phyloP scores from a whole-genome alignment of 2,113 vertebrate species.

The Siphamia tubifer region DNA sequence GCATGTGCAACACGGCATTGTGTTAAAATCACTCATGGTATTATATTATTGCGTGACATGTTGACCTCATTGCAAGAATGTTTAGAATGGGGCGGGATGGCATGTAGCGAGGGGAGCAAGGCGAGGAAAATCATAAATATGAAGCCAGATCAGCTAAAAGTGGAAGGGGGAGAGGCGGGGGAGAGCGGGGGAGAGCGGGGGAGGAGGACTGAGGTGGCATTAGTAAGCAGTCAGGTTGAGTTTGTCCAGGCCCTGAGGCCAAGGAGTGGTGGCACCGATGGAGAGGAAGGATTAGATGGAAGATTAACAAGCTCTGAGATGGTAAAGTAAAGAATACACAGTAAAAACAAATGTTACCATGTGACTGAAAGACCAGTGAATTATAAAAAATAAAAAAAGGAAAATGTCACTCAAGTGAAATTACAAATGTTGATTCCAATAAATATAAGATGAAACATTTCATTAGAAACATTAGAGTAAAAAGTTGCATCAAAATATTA shows the following conservation, averaged over 20 bases:
- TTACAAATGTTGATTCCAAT: too few species aligned
- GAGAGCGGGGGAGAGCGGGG: background rate
- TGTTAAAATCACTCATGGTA: conserved; percentile 27
- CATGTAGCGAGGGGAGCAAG: background rate
- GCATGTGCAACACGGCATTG: background rate
- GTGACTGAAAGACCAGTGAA: background rate
- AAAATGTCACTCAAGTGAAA: too few species aligned
- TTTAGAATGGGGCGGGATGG: background rate
- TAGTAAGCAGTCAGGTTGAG: conserved; percentile 8
- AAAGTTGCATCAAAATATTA: too few species aligned
- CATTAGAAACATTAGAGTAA: too few species aligned
- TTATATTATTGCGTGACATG: conserved; percentile 21
- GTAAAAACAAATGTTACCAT: background rate
- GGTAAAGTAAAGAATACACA: conserved; percentile 2
- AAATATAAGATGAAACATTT: too few species aligned
- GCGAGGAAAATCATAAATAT: background rate
- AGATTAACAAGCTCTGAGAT: conserved; percentile 26
- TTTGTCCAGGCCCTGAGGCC: conserved; percentile 44
- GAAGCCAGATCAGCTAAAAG: background rate
- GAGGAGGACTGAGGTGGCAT: background rate
- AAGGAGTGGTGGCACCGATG: conserved; percentile 38
- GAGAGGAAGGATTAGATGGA: conserved; percentile 42
- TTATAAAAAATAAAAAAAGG: too few species aligned
- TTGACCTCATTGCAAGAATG: conserved; percentile 28
- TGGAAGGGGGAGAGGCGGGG: background rate